These are phyloP conservation scores for Andrena bicolor DNA, from an alignment of 2,888 invertebrate genomes.

Conservation along the genomic window DNA sequence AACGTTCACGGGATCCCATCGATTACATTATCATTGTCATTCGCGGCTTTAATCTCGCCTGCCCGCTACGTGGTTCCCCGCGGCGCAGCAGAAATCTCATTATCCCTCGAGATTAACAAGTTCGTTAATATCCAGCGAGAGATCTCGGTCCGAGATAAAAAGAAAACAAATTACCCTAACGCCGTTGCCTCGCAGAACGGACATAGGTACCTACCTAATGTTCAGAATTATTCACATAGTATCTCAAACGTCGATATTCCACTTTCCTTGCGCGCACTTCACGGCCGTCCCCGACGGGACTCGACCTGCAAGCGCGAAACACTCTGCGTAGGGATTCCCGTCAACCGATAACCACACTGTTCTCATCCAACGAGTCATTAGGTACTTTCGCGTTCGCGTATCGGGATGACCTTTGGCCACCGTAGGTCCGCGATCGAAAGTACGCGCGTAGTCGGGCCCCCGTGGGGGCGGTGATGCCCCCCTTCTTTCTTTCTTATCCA, in stretches of 20 bases:
- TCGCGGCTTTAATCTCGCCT: not conserved
- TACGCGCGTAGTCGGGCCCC: slow-evolving; percentile 35
- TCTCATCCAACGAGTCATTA: not conserved
- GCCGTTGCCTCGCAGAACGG: no score
- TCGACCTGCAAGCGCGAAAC: not conserved
- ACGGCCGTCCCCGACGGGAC: slow-evolving; percentile 39
- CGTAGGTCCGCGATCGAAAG: slow-evolving; percentile 38
- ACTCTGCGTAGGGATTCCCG: not conserved
- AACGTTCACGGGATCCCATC: slow-evolving; percentile 52
- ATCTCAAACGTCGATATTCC: slow-evolving; percentile 6
- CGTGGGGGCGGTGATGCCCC: slow-evolving; percentile 30
- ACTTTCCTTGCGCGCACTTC: slow-evolving; percentile 33
- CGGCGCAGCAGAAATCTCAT: no score
- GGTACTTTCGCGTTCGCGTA: not conserved
- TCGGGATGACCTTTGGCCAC: no score
- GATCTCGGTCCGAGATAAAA: not conserved
- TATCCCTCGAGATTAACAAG: no score
- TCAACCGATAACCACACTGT: not conserved
- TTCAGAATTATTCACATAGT: slow-evolving; percentile 11
- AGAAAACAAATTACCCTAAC: not conserved
- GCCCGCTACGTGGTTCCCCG: slow-evolving; percentile 28
- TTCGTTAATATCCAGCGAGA: no score
- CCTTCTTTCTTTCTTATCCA: slow-evolving; percentile 33
- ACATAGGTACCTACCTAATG: no score
- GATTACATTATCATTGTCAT: slow-evolving; percentile 40